Evolutionary conservation across 2,888 invertebrate genomes (phyloP).

Genomic region (Hyles lineata): DNA sequence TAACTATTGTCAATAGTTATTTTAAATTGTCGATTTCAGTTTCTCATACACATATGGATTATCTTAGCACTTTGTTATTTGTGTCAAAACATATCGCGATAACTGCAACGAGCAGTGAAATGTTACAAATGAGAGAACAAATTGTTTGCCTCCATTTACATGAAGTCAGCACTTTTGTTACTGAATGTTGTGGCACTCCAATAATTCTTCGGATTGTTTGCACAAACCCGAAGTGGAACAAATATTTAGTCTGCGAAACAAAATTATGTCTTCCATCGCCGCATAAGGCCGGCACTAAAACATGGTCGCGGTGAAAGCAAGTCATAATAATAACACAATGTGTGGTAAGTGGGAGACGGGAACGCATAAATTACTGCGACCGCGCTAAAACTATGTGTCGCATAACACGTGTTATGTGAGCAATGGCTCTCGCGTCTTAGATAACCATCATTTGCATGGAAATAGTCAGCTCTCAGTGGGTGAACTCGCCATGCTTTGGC

Average conservation of each 20-base stretch:
- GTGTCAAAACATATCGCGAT: not conserved
- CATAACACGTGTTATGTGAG: constrained; percentile 39
- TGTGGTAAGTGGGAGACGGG: constrained; percentile 51
- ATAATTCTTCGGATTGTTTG: not conserved
- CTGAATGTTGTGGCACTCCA: not conserved
- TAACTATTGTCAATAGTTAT: too few species aligned
- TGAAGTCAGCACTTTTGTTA: constrained; percentile 1
- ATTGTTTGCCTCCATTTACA: constrained; percentile 11
- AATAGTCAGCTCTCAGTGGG: not conserved
- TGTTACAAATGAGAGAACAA: constrained; percentile 4
- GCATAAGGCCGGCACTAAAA: constrained; percentile 36
- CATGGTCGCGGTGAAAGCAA: constrained; percentile 43
- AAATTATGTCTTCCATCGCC: constrained; percentile 33
- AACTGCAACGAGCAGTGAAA: not conserved
- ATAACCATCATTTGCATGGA: constrained; percentile 31
- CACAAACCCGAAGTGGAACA: constrained; percentile 1
- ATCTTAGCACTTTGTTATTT: too few species aligned
- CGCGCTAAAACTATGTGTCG: constrained; percentile 43
- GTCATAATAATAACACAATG: constrained; percentile 53
- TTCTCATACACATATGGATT: too few species aligned
- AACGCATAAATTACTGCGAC: constrained; percentile 48
- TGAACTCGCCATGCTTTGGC: not conserved
- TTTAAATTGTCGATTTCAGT: too few species aligned
- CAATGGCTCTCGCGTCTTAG: constrained; percentile 37
- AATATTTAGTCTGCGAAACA: constrained; percentile 25